Percentiles rank a stretch among this genome's conserved stretches.
Conservation (phyloP, 2,797 vertebrate species). For the Paratrypauchen microcephalus region DNA sequence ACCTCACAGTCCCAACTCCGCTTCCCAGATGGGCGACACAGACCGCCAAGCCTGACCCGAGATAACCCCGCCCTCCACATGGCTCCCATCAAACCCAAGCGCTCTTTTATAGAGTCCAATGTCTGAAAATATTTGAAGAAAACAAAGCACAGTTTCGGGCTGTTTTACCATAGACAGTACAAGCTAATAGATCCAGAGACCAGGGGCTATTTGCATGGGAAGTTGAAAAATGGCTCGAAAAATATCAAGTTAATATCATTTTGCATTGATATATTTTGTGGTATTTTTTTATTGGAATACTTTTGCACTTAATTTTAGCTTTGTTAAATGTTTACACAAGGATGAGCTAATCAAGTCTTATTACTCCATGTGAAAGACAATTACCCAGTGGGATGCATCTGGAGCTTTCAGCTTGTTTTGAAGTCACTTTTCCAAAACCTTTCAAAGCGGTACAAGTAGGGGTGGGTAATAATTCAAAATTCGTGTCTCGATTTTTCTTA, state of each 20-base stretch:
- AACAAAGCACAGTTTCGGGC: conserved; percentile 49
- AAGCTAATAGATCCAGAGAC: neutral
- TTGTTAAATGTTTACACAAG: neutral
- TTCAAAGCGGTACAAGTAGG: neutral
- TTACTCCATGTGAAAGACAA: neutral
- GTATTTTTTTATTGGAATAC: neutral
- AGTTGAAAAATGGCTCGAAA: neutral
- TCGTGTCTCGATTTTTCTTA: neutral
- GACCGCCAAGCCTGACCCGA: conserved; percentile 77
- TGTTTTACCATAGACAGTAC: conserved; percentile 25
- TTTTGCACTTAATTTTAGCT: conserved; percentile 1
- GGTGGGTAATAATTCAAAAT: neutral
- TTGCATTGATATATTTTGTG: neutral
- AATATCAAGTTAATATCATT: neutral
- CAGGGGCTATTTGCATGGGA: neutral
- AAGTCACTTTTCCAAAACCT: neutral
- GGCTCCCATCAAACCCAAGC: conserved; percentile 90
- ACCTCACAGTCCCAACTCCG: conserved; percentile 68
- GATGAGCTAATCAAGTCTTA: neutral
- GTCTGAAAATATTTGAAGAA: conserved; percentile 75
- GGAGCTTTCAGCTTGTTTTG: neutral
- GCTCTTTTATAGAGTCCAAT: conserved; percentile 96
- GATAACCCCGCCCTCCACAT: conserved; percentile 83
- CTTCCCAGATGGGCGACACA: conserved; percentile 75
- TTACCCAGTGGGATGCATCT: neutral